phyloP scores from a whole-genome alignment of 2,797 vertebrate species.

The Craterocephalus amniculus region DNA sequence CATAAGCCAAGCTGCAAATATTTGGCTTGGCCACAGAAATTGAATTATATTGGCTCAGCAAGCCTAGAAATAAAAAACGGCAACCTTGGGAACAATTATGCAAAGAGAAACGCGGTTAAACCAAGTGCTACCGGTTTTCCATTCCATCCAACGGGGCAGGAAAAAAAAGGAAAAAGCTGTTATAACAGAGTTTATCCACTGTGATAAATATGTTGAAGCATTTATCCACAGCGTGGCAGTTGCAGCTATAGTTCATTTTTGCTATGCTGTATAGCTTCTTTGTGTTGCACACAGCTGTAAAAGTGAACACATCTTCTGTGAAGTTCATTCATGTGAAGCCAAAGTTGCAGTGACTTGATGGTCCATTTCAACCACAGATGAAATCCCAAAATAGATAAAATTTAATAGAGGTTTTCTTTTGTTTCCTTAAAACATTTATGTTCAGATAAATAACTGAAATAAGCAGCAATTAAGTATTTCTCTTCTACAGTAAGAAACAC shows the following conservation, averaged over 20 bases:
- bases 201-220: conserved; percentile 74
- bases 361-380: conserved; percentile 66
- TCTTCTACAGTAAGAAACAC: background rate
- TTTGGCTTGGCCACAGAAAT: conserved; percentile 82
- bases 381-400: conserved; percentile 51
- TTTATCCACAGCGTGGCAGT: conserved; percentile 63
- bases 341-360: conserved; percentile 65
- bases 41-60: conserved; percentile 84
- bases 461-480: conserved; percentile 26
- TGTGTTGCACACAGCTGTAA: conserved; percentile 48
- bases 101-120: conserved; percentile 81
- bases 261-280: conserved; percentile 58
- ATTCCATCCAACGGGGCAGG: conserved; percentile 65
- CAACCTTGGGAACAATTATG: conserved; percentile 84
- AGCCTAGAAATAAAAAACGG: conserved; percentile 79
- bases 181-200: conserved; percentile 75
- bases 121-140: conserved; percentile 83
- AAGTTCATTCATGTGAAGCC: conserved; percentile 59
- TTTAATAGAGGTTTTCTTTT: conserved; percentile 50
- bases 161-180: conserved; percentile 50
- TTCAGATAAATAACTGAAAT: conserved; percentile 26
- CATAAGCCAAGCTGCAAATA: conserved; percentile 82
- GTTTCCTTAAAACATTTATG: conserved; percentile 25
- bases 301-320: conserved; percentile 47
- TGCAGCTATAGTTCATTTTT: conserved; percentile 53